Conservation (phyloP, 1,140 invertebrate genomes). For the Branchinecta lynchi region DNA sequence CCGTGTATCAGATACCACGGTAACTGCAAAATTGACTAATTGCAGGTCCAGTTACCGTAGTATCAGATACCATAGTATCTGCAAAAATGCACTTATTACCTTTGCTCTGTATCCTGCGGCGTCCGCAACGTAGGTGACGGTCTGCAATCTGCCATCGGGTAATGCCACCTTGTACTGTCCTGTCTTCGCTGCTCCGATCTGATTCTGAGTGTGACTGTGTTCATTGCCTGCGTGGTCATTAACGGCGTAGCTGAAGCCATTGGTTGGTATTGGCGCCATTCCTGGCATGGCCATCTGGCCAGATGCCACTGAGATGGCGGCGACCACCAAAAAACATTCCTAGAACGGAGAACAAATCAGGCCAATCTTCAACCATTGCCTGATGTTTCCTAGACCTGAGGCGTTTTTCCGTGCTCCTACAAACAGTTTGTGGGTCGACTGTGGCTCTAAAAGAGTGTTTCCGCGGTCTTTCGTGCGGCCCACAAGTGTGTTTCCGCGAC, state of each 20-base stretch:
- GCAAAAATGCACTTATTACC: background rate
- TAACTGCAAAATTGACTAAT: no score
- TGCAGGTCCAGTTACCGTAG: no score
- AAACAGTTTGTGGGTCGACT: no score
- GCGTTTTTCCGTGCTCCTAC: no score
- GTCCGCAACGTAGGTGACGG: slow-evolving; percentile 21
- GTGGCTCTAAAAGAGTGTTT: no score
- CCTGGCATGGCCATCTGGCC: background rate
- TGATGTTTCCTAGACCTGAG: no score
- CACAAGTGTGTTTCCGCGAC: no score
- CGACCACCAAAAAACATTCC: slow-evolving; percentile 3
- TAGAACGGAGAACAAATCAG: background rate
- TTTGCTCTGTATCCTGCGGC: slow-evolving; percentile 20
- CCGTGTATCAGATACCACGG: no score
- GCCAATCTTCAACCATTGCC: no score
- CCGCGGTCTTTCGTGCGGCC: no score
- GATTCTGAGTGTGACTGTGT: slow-evolving; percentile 19
- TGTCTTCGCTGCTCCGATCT: slow-evolving; percentile 16
- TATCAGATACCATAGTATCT: no score
- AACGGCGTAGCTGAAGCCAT: slow-evolving; percentile 19
- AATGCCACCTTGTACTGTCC: slow-evolving; percentile 20
- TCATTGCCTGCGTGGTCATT: slow-evolving; percentile 20
- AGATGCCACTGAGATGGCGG: background rate
- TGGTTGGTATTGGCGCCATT: background rate
- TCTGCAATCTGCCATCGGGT: slow-evolving; percentile 20